Evolutionary conservation across 2,888 invertebrate species (phyloP), one percentile per base, ranked within the genome.

Genomic region (Synanthedon vespiformis): DNA sequence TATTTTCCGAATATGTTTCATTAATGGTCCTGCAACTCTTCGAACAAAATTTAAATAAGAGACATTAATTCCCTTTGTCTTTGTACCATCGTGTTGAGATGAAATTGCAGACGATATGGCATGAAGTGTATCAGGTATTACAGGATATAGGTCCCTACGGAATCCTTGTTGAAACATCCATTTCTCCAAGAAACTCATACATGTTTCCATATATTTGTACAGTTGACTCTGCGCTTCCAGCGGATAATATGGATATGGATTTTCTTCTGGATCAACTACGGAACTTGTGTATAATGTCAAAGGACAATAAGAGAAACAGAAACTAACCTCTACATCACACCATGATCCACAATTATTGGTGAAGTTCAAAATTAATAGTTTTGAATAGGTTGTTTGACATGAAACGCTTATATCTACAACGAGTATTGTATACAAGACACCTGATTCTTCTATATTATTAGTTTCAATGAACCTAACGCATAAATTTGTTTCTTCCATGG

Each of bases 161-260:
- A 85, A 87, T 8, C 87, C 87, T 78, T 87, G 86, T 53, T 76
- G 76, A 56, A 77, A 86, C 81, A 87, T 76, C 87, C 87, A 87
- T 58, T 74, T 83, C 59, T 86, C 85, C 48, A 87, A 63, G 65
- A 87, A 87, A 40, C 55, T 56, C 13, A 64, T 63, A 57, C 79
- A 75, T 1, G 49, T 62, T 57, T 75, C 73, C 70, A 84, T 68
- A 56, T 86, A 85, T 14, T 76, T 62, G 58, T 71, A 72, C 14
- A 82, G 62, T 40, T 72, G 60, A 2, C 34, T 56, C 65, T 85
- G 75, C n/a, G 58, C 61, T 14, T 55, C 60, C 41, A 70, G 53
- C 16, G 87, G 86, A 66, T 67, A 87, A 57, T 72, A 85, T 1
- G 87, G 85, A 57, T 78, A 86, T 8, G 86, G 80, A 54, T 80